Evolutionary conservation across 2,113 vertebrate species (phyloP).

Genomic region (Ranitomeya imitator): DNA sequence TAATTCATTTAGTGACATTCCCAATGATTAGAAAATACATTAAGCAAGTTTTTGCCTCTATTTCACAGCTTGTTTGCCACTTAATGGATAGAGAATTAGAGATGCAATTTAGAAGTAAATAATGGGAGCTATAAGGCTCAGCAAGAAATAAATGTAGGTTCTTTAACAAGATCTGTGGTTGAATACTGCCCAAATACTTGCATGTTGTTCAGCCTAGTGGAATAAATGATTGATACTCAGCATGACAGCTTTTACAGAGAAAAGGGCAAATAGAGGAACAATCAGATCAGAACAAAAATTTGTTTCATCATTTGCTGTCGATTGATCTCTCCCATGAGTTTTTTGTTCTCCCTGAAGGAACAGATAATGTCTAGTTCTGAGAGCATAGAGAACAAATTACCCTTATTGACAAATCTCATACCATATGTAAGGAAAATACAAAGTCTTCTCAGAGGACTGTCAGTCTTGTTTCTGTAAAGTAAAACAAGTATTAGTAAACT

Average conservation of each 20-base stretch:
- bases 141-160: conserved; percentile 53
- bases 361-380: neutral
- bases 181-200: conserved; percentile 32
- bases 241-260: conserved; percentile 46
- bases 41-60: conserved; percentile 50
- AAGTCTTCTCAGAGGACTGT: neutral
- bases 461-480: neutral
- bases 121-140: conserved; percentile 49
- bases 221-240: conserved; percentile 51
- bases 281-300: conserved; percentile 45
- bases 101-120: conserved; percentile 56
- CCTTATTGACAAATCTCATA: conserved; percentile 30
- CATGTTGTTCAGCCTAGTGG: conserved; percentile 31
- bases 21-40: conserved; percentile 54
- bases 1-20: conserved; percentile 47
- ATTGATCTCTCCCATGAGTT: conserved; percentile 33
- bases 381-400: neutral
- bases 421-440: neutral
- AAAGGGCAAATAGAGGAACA: conserved; percentile 27
- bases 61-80: conserved; percentile 56
- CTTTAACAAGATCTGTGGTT: conserved; percentile 25
- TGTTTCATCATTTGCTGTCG: conserved; percentile 31
- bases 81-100: conserved; percentile 57
- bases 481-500: neutral
- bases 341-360: conserved; percentile 44